phyloP scores from a whole-genome alignment of 2,888 invertebrate genomes.

The Adela reaumurella region DNA sequence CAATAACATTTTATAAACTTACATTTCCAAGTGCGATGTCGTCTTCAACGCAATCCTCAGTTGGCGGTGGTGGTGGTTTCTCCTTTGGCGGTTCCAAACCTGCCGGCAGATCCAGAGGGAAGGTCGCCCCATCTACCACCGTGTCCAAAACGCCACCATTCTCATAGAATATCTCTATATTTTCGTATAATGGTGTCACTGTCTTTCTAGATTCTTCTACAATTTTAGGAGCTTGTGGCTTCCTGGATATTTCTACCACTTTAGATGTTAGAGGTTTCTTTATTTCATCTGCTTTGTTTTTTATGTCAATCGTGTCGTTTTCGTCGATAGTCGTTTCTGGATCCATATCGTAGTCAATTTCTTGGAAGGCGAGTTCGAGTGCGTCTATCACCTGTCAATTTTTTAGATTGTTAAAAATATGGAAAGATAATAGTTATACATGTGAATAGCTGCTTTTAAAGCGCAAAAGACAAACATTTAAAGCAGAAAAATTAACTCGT shows the following conservation, averaged over 20 bases:
- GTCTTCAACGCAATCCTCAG: constrained; percentile 37
- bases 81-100: constrained; percentile 75
- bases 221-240: too few species aligned
- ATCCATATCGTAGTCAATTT: constrained; percentile 41
- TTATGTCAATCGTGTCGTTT: constrained; percentile 7
- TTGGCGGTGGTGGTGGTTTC: constrained; percentile 80
- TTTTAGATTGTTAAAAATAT: constrained; percentile 1
- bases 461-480: background rate
- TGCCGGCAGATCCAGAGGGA: constrained; percentile 56
- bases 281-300: constrained; percentile 12
- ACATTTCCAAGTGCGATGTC: constrained; percentile 47
- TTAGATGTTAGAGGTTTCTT: constrained; percentile 31
- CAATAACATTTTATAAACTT: constrained; percentile 17
- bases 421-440: background rate
- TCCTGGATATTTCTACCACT: too few species aligned
- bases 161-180: constrained; percentile 56
- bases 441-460: background rate
- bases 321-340: constrained; percentile 18
- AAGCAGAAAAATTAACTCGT: background rate
- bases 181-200: too few species aligned
- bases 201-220: too few species aligned
- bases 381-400: constrained; percentile 58
- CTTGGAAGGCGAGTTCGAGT: constrained; percentile 60
- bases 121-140: constrained; percentile 29
- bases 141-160: constrained; percentile 22